Conservation (phyloP, 2,113 vertebrate species). For the Balaenoptera acutorostrata region DNA sequence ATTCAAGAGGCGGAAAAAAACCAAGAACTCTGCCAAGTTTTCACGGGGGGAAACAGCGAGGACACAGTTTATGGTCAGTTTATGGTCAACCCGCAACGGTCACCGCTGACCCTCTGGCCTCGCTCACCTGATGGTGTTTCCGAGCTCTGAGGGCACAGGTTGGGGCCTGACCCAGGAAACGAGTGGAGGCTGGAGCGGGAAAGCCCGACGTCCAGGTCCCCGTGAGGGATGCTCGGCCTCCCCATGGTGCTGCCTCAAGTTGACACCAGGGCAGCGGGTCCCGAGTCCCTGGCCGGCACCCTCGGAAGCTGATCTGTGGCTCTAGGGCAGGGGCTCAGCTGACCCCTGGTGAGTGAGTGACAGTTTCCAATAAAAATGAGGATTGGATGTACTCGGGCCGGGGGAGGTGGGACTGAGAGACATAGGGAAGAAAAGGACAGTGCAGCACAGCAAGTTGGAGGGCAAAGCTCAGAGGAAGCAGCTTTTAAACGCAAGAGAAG, state of each 20-base stretch:
- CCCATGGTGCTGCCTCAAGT: fast-evolving
- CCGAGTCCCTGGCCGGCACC: not conserved
- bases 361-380: not conserved
- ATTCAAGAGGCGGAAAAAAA: not conserved
- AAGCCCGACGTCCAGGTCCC: not conserved
- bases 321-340: not conserved
- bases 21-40: not conserved
- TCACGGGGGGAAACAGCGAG: not conserved
- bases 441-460: not conserved
- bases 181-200: not conserved
- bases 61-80: not conserved
- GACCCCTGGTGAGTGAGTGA: not conserved
- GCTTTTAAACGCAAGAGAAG: not conserved
- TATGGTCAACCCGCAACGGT: not conserved
- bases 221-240: not conserved
- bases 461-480: not conserved
- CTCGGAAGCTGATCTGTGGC: not conserved
- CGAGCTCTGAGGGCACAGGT: not conserved
- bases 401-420: not conserved
- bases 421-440: not conserved
- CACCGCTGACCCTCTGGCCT: not conserved
- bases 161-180: not conserved
- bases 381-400: not conserved
- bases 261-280: not conserved
- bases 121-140: not conserved